These are phyloP conservation scores for Novumbra hubbsi DNA, from an alignment of 2,797 vertebrate genomes.

Conservation along the genomic window DNA sequence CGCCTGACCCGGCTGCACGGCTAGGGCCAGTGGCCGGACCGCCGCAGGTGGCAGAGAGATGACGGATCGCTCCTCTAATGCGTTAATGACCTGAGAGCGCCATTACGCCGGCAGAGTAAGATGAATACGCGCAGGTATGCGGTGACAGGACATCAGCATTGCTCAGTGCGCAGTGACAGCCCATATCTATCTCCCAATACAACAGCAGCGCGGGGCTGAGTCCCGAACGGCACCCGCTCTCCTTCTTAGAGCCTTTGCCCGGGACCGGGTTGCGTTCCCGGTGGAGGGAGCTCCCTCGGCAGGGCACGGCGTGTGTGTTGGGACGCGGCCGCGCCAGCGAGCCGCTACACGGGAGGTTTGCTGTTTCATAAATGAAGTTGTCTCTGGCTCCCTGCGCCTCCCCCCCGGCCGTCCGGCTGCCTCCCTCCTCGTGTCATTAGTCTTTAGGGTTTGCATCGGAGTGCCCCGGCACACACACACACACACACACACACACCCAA, in stretches of 20 bases:
- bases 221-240: neutral
- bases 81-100: slow-evolving; percentile 71
- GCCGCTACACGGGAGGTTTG: slow-evolving; percentile 72
- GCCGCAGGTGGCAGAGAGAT: slow-evolving; percentile 43
- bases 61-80: slow-evolving; percentile 65
- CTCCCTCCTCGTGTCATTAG: slow-evolving; percentile 65
- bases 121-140: slow-evolving; percentile 71
- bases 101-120: slow-evolving; percentile 69
- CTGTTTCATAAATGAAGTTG: slow-evolving; percentile 75
- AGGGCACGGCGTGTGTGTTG: neutral
- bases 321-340: slow-evolving; percentile 64
- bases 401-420: slow-evolving; percentile 49
- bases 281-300: neutral
- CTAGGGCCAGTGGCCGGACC: slow-evolving; percentile 18
- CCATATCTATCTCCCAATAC: slow-evolving; percentile 53
- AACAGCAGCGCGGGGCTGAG: neutral
- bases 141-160: slow-evolving; percentile 70
- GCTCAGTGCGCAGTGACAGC: slow-evolving; percentile 71
- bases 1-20: slow-evolving; percentile 3
- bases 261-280: neutral
- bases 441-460: slow-evolving; percentile 61
- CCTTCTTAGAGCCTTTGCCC: neutral
- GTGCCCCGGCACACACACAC: slow-evolving; percentile 38
- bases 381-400: slow-evolving; percentile 73
- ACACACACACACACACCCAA: neutral